These are phyloP conservation scores for Machimus atricapillus DNA, from an alignment of 2,888 invertebrate genomes.

Conservation along the genomic window DNA sequence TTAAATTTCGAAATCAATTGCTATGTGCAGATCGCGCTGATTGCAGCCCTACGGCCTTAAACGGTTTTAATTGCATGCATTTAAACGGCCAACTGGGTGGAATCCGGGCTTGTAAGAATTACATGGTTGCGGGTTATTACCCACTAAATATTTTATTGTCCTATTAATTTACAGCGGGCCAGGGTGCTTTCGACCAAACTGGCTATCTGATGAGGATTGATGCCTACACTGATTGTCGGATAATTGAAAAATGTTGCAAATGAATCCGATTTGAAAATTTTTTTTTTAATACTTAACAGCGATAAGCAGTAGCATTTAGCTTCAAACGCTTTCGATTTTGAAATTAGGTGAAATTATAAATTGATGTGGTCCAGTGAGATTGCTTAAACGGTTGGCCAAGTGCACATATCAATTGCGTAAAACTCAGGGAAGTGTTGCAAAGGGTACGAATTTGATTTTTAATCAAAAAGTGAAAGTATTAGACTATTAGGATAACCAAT, in stretches of 20 bases:
- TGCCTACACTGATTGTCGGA: background rate
- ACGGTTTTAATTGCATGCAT: background rate
- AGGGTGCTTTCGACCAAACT: background rate
- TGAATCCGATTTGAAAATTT: background rate
- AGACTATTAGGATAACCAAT: background rate
- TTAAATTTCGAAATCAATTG: conserved; percentile 10
- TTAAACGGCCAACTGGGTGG: background rate
- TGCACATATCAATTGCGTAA: background rate
- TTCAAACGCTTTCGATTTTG: background rate
- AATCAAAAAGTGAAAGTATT: background rate
- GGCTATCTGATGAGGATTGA: background rate
- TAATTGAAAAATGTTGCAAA: background rate
- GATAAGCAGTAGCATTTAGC: background rate
- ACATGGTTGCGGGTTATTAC: background rate
- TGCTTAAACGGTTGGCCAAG: background rate
- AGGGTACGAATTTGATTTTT: background rate
- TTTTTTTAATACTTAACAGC: background rate
- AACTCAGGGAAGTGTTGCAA: background rate
- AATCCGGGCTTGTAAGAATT: background rate
- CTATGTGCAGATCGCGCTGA: background rate
- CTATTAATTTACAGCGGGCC: background rate
- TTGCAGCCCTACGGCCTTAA: background rate
- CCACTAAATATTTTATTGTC: background rate
- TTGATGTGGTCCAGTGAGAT: background rate
- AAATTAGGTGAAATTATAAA: background rate